These are phyloP conservation scores for Hartigia nigra DNA, from an alignment of 2,888 invertebrate genomes.

Conservation along the genomic window DNA sequence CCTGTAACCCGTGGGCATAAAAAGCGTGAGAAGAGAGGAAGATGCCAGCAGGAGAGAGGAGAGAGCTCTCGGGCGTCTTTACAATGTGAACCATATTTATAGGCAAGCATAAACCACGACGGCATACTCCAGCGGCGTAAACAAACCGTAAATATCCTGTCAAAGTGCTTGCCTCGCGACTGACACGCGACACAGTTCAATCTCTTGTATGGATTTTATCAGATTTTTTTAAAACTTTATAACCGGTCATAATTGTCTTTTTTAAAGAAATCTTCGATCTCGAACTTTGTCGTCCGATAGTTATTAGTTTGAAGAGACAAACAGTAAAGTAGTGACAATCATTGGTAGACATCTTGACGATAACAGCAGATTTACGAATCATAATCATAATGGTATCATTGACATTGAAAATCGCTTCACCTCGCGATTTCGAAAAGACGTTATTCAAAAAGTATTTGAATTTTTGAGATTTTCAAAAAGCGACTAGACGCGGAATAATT, in stretches of 20 bases:
- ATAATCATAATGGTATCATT: neutral
- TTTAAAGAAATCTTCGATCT: constrained; percentile 9
- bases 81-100: constrained; percentile 28
- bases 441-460: neutral
- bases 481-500: neutral
- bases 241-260: neutral
- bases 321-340: neutral
- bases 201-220: neutral
- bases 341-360: neutral
- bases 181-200: constrained; percentile 17
- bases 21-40: constrained; percentile 9
- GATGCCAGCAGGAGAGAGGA: constrained; percentile 16
- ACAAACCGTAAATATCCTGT: constrained; percentile 30
- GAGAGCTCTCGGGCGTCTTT: constrained; percentile 19
- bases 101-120: constrained; percentile 27
- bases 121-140: constrained; percentile 23
- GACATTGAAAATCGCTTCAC: neutral
- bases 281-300: neutral
- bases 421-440: neutral
- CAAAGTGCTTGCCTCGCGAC: constrained; percentile 24
- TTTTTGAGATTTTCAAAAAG: neutral
- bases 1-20: neutral
- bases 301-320: neutral
- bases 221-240: neutral
- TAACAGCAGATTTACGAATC: neutral